Base-by-base conservation (phyloP, 1,140 invertebrate genomes). In the Prorops nasuta region DNA sequence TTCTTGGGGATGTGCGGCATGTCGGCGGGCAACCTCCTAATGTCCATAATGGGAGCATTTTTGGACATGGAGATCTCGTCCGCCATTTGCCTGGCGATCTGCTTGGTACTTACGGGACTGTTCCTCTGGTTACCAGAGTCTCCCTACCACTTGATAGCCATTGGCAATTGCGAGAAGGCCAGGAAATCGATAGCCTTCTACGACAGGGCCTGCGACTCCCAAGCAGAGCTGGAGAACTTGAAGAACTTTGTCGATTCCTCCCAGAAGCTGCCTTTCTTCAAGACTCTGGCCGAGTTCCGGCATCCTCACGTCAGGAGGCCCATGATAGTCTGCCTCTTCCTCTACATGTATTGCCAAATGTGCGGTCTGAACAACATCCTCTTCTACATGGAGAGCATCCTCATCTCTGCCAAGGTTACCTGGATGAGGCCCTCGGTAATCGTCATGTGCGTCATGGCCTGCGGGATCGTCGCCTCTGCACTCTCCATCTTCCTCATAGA, bases 271-370 rank as follows among this genome's bases (percentile, higher is more conserved):
- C 75, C 79, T 28, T 74, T 79, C 10, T 71, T 71, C 16, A 74
- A 80, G 14, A 75, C 72, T 17, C 70, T 84, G 65, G 75, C 66
- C 50, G 81, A 87, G 4, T 72, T 85, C 15, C 74, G 58, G 1
- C 72, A 77, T 0, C 67, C 74, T 15, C 80, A 78, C 3, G 83
- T 86, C 58, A 77, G 81, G 44, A 84, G 81, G 53, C 84, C 83
- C 4, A 64, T 88, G 2, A 64, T 84, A 8, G 81, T 90, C 17
- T 75, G 84, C 17, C 54, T 84, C 14, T 73, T 80, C 4, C 77
- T 90, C 39, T 83, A 85, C 62, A 73, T 84, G 7, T 84, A 88
- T n/a, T 86, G 89, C 61, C 87, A 90, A 60, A 78, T 89, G 47
- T 85, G 81, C 42, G 86, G 89, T 0, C 83, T 88, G 8, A 87